These are phyloP conservation scores for Netelia melanura DNA, from an alignment of 2,888 invertebrate species.

Conservation along the genomic window DNA sequence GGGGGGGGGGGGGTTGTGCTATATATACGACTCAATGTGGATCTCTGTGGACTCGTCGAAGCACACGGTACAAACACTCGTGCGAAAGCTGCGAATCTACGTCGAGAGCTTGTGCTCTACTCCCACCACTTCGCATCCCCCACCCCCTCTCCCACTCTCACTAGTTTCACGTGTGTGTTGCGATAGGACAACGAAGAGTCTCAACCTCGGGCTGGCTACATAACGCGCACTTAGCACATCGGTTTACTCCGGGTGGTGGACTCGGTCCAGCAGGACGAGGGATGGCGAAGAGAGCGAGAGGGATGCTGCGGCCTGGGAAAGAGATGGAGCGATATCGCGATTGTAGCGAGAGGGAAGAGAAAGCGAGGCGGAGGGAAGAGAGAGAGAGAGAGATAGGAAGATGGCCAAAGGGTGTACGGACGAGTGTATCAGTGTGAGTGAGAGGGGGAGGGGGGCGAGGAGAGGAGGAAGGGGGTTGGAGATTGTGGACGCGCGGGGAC, in stretches of 20 bases:
- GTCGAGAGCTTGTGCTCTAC: conserved; percentile 18
- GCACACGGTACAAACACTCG: conserved; percentile 50
- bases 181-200: conserved; percentile 72
- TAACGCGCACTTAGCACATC: conserved; percentile 78
- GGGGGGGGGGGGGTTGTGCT: conserved; percentile 68
- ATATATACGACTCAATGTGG: conserved; percentile 51
- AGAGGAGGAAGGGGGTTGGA: conserved; percentile 67
- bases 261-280: conserved; percentile 39
- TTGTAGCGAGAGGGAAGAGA: conserved; percentile 30
- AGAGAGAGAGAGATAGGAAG: conserved; percentile 65
- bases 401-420: conserved; percentile 62
- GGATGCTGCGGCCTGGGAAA: conserved; percentile 54
- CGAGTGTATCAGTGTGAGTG: conserved; percentile 69
- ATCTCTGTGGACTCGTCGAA: conserved; percentile 58
- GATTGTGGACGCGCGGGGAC: conserved; percentile 68
- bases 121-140: background rate
- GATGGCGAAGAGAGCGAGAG: conserved; percentile 63
- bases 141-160: background rate
- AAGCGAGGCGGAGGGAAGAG: conserved; percentile 55
- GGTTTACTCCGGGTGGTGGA: conserved; percentile 45
- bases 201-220: conserved; percentile 74
- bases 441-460: conserved; percentile 29
- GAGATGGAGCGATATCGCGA: conserved; percentile 57
- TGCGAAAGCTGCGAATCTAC: conserved; percentile 29
- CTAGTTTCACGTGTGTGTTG: conserved; percentile 44